A percentile compares a stretch with the other conserved stretches of the same genome.
These are phyloP conservation scores for Graptemys geographica DNA, from an alignment of 2,797 vertebrate genomes.

Conservation along the genomic window DNA sequence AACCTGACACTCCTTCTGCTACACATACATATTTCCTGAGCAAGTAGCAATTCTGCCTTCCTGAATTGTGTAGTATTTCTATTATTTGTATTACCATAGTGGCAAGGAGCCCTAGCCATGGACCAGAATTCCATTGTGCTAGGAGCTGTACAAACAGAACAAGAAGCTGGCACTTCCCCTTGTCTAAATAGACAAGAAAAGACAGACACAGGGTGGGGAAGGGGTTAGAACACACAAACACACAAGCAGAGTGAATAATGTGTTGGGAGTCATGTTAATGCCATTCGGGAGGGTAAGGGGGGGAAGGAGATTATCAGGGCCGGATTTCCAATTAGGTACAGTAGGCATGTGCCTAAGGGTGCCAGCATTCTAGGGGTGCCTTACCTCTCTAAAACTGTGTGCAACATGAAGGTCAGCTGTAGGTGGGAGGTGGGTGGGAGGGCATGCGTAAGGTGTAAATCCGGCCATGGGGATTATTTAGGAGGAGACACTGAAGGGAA, in stretches of 20 bases:
- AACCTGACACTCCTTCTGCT: accelerated
- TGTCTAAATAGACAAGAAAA: background rate
- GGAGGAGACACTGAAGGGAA: background rate
- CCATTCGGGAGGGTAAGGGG: no score
- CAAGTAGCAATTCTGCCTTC: background rate
- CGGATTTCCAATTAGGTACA: no score
- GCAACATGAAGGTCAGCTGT: no score
- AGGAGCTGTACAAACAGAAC: background rate
- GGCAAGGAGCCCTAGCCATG: background rate
- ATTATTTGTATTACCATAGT: background rate
- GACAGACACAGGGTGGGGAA: background rate
- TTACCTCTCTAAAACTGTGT: no score
- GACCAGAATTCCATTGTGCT: background rate
- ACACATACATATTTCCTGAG: accelerated
- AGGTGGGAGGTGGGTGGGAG: no score
- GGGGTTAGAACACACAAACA: background rate
- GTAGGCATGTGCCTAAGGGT: no score
- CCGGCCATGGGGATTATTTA: background rate
- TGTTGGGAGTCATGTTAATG: background rate
- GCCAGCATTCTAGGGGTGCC: no score
- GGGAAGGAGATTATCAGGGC: no score
- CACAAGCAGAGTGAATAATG: background rate
- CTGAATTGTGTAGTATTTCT: background rate
- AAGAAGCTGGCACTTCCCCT: background rate
- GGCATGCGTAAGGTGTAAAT: no score